These are phyloP conservation scores for Oncopodura yosiiana DNA, from an alignment of 1,140 invertebrate genomes.

Conservation along the genomic window DNA sequence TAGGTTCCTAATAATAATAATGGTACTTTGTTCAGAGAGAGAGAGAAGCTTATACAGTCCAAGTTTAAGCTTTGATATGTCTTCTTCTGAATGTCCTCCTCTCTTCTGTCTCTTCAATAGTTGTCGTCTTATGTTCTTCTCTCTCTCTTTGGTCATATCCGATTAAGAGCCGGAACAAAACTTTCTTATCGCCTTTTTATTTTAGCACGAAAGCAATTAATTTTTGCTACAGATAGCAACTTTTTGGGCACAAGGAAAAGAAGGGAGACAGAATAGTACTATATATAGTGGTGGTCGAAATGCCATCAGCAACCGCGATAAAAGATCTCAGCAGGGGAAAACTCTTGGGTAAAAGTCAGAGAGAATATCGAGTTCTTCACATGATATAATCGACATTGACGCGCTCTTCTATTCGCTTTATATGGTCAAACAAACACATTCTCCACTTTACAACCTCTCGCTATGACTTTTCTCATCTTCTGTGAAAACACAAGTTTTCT, in stretches of 20 bases:
- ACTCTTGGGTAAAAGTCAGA: neutral
- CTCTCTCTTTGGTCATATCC: conserved; percentile 3
- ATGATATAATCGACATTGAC: too few relatives aligned
- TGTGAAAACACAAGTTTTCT: too few relatives aligned
- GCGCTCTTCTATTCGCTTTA: too few relatives aligned
- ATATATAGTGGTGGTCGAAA: conserved; percentile 15
- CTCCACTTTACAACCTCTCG: too few relatives aligned
- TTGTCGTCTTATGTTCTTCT: neutral
- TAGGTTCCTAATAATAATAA: too few relatives aligned
- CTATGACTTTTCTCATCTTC: too few relatives aligned
- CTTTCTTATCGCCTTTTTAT: conserved; percentile 22
- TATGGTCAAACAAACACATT: too few relatives aligned
- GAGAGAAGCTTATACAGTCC: conserved; percentile 6
- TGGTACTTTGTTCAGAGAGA: too few relatives aligned
- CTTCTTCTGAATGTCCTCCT: neutral
- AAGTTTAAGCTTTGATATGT: neutral
- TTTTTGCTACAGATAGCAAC: conserved; percentile 17
- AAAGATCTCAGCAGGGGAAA: conserved; percentile 9
- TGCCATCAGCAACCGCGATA: conserved; percentile 24
- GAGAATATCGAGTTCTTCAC: too few relatives aligned
- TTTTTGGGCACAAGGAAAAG: neutral
- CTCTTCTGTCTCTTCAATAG: neutral
- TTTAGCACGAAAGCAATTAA: conserved; percentile 27
- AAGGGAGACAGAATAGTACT: conserved; percentile 10
- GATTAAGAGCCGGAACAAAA: conserved; percentile 20